phyloP scores from a whole-genome alignment of 1,140 invertebrate species.

The Papilio xuthus region DNA sequence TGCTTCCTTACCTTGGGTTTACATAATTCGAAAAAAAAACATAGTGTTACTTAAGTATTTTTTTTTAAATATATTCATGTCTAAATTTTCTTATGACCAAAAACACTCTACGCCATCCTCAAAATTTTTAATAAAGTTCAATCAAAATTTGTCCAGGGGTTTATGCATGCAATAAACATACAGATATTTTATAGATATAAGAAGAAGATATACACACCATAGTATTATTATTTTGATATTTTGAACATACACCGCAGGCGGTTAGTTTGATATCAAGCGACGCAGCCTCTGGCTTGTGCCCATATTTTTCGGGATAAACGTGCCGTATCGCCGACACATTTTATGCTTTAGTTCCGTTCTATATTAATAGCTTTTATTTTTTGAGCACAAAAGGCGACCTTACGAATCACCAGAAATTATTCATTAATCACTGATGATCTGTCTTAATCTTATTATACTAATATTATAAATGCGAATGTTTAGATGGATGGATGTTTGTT shows the following conservation, averaged over 20 bases:
- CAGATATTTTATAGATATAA: neutral
- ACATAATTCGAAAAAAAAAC: no score
- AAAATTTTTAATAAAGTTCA: no score
- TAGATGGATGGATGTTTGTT: no score
- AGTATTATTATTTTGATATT: neutral
- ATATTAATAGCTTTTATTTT: slow-evolving; percentile 23
- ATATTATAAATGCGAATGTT: no score
- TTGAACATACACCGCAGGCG: neutral
- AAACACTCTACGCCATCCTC: no score
- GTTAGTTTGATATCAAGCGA: slow-evolving; percentile 20
- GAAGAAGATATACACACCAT: neutral
- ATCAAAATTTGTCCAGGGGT: no score
- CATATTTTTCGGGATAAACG: slow-evolving; percentile 44
- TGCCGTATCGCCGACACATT: slow-evolving; percentile 42
- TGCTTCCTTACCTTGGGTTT: no score
- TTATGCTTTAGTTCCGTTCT: slow-evolving; percentile 35
- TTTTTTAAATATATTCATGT: no score
- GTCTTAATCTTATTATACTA: no score
- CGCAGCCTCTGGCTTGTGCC: slow-evolving; percentile 37
- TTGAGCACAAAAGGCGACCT: neutral
- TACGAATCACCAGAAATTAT: neutral
- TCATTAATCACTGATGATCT: neutral
- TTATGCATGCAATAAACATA: no score
- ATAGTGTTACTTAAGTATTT: no score
- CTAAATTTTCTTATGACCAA: no score